Conservation (phyloP, 53 echinoderm and acorn worm species). For the Zoroaster sp. region DNA sequence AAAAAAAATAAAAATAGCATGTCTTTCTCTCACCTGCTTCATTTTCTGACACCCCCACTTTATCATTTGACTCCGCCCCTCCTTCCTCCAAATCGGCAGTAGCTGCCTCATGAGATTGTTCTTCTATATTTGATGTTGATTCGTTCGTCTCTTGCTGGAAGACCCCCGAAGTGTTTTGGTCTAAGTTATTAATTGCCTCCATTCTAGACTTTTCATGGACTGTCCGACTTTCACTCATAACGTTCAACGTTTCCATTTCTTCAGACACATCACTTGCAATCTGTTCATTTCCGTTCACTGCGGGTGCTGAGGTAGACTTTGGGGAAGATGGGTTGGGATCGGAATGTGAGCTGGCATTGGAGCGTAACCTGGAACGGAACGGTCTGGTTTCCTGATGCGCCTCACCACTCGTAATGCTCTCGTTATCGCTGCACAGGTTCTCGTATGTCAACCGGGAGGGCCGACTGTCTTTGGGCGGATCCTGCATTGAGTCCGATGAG, state of each 20-base stretch:
- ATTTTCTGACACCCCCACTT: background rate
- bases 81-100: background rate
- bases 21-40: slow-evolving; percentile 19
- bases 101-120: background rate
- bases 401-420: slow-evolving; percentile 79
- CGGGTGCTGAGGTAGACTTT: slow-evolving; percentile 3
- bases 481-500: slow-evolving; percentile 1
- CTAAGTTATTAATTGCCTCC: background rate
- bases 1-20: too few relatives aligned
- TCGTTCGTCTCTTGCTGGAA: background rate
- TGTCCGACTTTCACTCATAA: background rate
- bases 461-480: background rate
- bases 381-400: background rate
- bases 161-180: background rate
- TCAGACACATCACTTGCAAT: background rate
- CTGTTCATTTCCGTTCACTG: slow-evolving; percentile 29
- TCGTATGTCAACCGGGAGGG: background rate
- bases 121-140: background rate
- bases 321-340: slow-evolving; percentile 5
- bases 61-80: background rate
- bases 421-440: slow-evolving; percentile 60
- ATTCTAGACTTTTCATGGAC: background rate
- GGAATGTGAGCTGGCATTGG: slow-evolving; percentile 30
- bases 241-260: background rate
- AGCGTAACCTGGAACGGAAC: background rate